Evolutionary conservation across 2,113 vertebrate species (phyloP).

Genomic region (Pholis gunnellus): DNA sequence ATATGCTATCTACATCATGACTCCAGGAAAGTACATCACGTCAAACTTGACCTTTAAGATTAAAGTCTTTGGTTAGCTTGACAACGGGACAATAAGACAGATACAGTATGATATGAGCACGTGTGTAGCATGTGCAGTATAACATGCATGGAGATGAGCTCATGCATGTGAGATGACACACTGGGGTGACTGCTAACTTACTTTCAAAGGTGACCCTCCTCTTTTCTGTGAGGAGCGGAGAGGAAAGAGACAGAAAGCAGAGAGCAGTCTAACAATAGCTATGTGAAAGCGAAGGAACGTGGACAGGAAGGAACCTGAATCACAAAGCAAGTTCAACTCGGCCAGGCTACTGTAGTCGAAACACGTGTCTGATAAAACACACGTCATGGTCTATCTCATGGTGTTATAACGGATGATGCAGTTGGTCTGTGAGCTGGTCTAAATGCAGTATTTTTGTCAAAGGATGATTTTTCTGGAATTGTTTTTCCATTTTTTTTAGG

Average conservation of each 20-base stretch:
- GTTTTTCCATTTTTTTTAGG: constrained; percentile 5
- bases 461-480: neutral
- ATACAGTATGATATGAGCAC: constrained; percentile 10
- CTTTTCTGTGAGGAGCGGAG: constrained; percentile 85
- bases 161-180: constrained; percentile 21
- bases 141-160: constrained; percentile 53
- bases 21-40: constrained; percentile 8
- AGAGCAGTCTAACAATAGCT: constrained; percentile 74
- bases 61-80: neutral
- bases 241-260: constrained; percentile 77
- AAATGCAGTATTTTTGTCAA: constrained; percentile 3
- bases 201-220: constrained; percentile 89
- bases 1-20: constrained; percentile 30
- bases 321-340: constrained; percentile 54
- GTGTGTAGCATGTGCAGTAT: neutral
- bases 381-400: neutral
- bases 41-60: constrained; percentile 13
- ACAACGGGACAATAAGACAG: constrained; percentile 32
- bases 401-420: neutral
- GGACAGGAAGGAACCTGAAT: constrained; percentile 52
- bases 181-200: constrained; percentile 79
- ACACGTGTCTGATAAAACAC: neutral
- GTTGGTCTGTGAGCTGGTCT: neutral
- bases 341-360: neutral
- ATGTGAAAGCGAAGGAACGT: constrained; percentile 59